Evolutionary conservation across 2,888 invertebrate genomes (phyloP).

Genomic region (Drosophila nr. perissopoda): DNA sequence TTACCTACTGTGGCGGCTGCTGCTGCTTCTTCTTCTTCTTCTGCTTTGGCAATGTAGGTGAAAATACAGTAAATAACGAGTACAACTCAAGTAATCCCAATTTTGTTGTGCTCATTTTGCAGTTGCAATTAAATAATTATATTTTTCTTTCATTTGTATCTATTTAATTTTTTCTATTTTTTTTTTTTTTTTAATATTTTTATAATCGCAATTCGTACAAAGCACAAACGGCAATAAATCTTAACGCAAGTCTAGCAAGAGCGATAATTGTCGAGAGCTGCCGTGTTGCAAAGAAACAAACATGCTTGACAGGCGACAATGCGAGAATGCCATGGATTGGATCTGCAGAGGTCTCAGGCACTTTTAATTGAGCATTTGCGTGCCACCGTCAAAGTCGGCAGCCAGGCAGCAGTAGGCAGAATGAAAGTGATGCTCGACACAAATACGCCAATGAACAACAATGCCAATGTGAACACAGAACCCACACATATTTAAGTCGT

Average conservation of each 20-base stretch:
- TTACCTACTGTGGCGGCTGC: not conserved
- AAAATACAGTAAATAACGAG: slow-evolving; percentile 67
- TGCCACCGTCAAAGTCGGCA: slow-evolving; percentile 27
- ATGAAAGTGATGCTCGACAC: slow-evolving; percentile 40
- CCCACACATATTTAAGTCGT: not conserved
- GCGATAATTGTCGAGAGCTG: slow-evolving; percentile 39
- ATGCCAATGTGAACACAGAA: not conserved
- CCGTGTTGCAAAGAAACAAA: slow-evolving; percentile 31
- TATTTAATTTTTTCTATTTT: not conserved
- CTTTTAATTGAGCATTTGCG: slow-evolving; percentile 73
- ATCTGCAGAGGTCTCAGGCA: slow-evolving; percentile 20
- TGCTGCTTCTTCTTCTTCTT: slow-evolving; percentile 4
- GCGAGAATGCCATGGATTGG: slow-evolving; percentile 17
- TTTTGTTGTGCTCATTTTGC: slow-evolving; percentile 48
- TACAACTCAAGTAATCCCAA: slow-evolving; percentile 34
- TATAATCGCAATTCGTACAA: slow-evolving; percentile 9
- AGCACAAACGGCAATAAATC: slow-evolving; percentile 3
- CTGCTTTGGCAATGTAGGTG: slow-evolving; percentile 64
- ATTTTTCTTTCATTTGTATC: slow-evolving; percentile 17
- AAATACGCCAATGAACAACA: slow-evolving; percentile 12
- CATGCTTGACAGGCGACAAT: slow-evolving; percentile 51
- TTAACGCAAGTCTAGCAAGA: slow-evolving; percentile 6
- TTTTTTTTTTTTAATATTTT: slow-evolving; percentile 19
- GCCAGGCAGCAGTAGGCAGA: not conserved
- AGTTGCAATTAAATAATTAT: slow-evolving; percentile 69